Evolutionary conservation across 2,888 invertebrate genomes (phyloP), one percentile per base, ranked within the genome.

Genomic region (Melangyna quadrimaculata): DNA sequence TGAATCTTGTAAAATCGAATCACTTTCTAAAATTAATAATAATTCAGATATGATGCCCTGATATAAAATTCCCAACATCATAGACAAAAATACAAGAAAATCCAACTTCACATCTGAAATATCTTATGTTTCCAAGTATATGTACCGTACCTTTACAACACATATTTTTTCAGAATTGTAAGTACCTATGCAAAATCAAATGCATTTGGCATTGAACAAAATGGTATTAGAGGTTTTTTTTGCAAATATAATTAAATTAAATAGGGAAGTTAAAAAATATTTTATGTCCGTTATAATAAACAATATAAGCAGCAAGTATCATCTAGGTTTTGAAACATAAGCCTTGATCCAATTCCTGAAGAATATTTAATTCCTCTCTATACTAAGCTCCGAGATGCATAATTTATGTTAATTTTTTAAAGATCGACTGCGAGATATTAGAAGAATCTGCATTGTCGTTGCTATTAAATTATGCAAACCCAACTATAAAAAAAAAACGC

Each of bases 321-420:
- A 51, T 14, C 48, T 51, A 24, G 12, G 8, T 37, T 32, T 35
- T 19, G 22, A 35, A 22, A 37, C 4, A 63, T 8, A 35, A 51
- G n/a, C 51, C 67, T 67, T 67, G 48, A 51, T 67, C 51, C 35
- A 51, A 35, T 67, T 51, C 5, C n/a, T 22, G 12, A 22, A 14
- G n/a, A 67, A 67, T 17, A 8, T 51, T 51, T 29, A 4, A 32
- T 8, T 67, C 22, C 27, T 4, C n/a, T 24, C 9, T n/a, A n/a
- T n/a, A n/a, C n/a, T n/a, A n/a, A n/a, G n/a, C 32, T 48, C 14
- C 37, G 1, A 9, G 3, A 22, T 43, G 67, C 43, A 78, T 82
- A 78, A 82, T 55, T 72, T 69, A 82, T 82, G 67, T n/a, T 43
- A 82, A 82, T 78, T 37, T 59, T 24, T 19, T 12, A 19, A 32